A percentile compares a stretch with the other conserved stretches of the same genome.
phyloP scores from a whole-genome alignment of 2,113 vertebrate genomes.

The Furnarius figulus region DNA sequence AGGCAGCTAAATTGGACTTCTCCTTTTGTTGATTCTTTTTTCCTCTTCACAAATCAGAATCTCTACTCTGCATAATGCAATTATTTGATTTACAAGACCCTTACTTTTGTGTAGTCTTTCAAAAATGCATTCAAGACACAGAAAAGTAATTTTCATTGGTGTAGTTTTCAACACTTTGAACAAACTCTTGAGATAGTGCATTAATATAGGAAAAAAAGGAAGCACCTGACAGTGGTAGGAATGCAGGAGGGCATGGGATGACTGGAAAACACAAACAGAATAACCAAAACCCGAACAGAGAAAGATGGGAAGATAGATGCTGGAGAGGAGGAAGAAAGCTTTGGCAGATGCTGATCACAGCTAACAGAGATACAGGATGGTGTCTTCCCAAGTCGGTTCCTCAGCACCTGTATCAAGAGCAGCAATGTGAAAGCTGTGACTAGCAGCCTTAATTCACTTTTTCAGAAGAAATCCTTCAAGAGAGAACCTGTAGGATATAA shows the following conservation, averaged over 20 bases:
- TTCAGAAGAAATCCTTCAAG: neutral
- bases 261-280: neutral
- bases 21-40: neutral
- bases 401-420: neutral
- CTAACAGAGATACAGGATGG: neutral
- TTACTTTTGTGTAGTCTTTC: neutral
- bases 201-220: neutral
- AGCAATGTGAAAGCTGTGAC: neutral
- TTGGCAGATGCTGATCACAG: neutral
- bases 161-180: neutral
- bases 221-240: neutral
- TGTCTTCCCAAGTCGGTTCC: neutral
- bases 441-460: neutral
- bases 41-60: neutral
- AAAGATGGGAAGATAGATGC: neutral
- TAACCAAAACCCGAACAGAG: neutral
- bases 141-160: neutral
- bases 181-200: neutral
- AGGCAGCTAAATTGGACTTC: neutral
- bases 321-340: neutral
- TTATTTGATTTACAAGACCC: neutral
- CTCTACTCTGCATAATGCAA: neutral
- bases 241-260: neutral
- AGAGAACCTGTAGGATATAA: neutral
- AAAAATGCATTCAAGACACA: neutral